phyloP scores from a whole-genome alignment of 2,888 invertebrate genomes.

The Cephalotes varians region DNA sequence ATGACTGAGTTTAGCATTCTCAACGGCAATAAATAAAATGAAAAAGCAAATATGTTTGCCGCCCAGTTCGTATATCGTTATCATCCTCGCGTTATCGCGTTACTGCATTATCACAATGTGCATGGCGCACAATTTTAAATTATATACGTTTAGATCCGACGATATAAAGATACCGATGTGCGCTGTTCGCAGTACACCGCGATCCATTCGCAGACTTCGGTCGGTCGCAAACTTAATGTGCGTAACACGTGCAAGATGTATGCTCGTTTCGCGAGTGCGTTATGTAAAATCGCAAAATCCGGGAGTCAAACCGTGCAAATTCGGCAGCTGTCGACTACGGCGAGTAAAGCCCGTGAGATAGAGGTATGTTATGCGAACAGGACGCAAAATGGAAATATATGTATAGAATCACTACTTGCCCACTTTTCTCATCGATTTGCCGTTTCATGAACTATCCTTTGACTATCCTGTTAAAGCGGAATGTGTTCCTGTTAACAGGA shows the following conservation, averaged over 20 bases:
- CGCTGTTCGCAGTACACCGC: not conserved
- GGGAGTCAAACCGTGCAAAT: too few species aligned
- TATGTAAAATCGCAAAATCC: not conserved
- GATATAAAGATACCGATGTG: not conserved
- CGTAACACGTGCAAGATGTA: not conserved
- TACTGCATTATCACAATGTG: too few species aligned
- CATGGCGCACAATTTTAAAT: not conserved
- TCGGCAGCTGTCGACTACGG: not conserved
- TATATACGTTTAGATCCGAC: too few species aligned
- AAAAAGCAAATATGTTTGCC: too few species aligned
- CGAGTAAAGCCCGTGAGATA: constrained; percentile 2
- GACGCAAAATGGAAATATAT: not conserved
- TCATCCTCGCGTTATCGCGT: too few species aligned
- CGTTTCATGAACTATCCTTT: not conserved
- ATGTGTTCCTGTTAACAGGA: constrained; percentile 86
- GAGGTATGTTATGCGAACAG: constrained; percentile 1
- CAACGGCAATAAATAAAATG: too few species aligned
- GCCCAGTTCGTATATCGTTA: too few species aligned
- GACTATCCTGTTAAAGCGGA: not conserved
- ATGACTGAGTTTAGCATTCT: too few species aligned
- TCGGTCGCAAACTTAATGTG: too few species aligned
- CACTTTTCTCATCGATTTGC: constrained; percentile 4
- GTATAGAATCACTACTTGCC: not conserved
- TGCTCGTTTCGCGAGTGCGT: not conserved
- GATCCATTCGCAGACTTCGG: not conserved